Evolutionary conservation across 37 sponge, comb jelly and placozoan genomes (phyloP).

Genomic region (Dysidea cf. avara): DNA sequence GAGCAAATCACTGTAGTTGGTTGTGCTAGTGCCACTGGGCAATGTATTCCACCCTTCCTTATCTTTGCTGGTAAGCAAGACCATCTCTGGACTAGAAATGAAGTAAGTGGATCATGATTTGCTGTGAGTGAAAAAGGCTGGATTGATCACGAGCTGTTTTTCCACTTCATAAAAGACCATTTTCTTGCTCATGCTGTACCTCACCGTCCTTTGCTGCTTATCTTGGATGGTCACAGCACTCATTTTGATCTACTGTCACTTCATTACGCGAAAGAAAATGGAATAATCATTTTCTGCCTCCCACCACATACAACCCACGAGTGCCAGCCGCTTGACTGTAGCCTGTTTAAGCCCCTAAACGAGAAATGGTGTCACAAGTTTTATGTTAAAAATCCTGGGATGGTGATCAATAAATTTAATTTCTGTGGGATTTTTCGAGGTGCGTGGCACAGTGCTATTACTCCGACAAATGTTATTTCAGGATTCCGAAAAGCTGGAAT

Average conservation of each 20-base stretch:
- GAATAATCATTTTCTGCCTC: not conserved
- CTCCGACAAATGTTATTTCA: not conserved
- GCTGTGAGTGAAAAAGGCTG: no score
- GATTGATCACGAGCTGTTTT: no score
- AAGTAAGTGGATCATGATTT: not conserved
- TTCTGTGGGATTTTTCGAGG: conserved; percentile 6
- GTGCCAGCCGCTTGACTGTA: conserved; percentile 18
- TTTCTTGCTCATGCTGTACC: no score
- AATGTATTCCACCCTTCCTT: conserved; percentile 6
- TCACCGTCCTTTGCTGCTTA: no score
- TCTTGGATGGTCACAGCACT: conserved; percentile 6
- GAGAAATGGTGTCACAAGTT: conserved; percentile 18
- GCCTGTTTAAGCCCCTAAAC: conserved; percentile 9
- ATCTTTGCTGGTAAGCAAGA: conserved; percentile 21
- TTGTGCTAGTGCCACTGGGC: conserved; percentile 22
- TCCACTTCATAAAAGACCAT: no score
- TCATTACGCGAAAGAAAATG: not conserved
- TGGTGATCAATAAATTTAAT: conserved; percentile 4
- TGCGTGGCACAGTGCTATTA: conserved; percentile 10
- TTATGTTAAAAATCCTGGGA: conserved; percentile 8
- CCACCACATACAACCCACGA: no score
- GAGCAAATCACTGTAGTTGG: conserved; percentile 15
- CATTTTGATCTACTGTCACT: conserved; percentile 6
- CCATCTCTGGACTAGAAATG: not conserved
- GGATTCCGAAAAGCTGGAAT: conserved; percentile 19